Percentiles rank a stretch among this genome's conserved stretches.
phyloP scores from a whole-genome alignment of 2,888 invertebrate species.

The Eurois occulta region DNA sequence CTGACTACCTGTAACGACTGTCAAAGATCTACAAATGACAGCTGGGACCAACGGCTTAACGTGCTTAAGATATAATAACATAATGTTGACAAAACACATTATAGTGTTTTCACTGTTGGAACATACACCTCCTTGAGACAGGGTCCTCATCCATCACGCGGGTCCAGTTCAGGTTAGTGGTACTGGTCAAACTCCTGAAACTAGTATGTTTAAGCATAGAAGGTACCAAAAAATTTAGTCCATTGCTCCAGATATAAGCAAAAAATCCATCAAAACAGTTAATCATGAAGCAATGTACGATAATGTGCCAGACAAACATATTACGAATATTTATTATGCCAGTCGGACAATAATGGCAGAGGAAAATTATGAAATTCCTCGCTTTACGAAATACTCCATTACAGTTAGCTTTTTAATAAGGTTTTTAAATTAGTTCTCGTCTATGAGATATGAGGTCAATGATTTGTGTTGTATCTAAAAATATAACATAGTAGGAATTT shows the following conservation, averaged over 20 bases:
- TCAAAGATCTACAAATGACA: too few relatives aligned
- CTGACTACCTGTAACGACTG: too few relatives aligned
- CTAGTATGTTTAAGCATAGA: not conserved
- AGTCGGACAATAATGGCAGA: conserved; percentile 32
- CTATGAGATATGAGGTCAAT: not conserved
- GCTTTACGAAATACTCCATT: conserved; percentile 17
- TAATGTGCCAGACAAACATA: not conserved
- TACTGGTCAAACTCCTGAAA: not conserved
- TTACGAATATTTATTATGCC: conserved; percentile 28
- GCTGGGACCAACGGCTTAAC: too few relatives aligned
- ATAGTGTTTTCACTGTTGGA: not conserved
- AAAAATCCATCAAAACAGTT: conserved; percentile 15
- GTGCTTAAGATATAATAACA: too few relatives aligned
- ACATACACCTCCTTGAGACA: too few relatives aligned
- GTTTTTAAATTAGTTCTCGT: conserved; percentile 5
- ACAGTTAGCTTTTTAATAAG: conserved; percentile 20
- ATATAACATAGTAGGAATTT: not conserved
- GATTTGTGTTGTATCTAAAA: not conserved
- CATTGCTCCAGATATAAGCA: not conserved
- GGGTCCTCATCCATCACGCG: not conserved
- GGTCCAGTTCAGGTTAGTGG: not conserved
- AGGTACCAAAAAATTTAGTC: not conserved
- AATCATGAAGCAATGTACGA: conserved; percentile 2
- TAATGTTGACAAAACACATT: not conserved
- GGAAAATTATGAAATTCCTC: conserved; percentile 46